phyloP scores from a whole-genome alignment of 2,797 vertebrate genomes.

The Eleutherodactylus coqui region DNA sequence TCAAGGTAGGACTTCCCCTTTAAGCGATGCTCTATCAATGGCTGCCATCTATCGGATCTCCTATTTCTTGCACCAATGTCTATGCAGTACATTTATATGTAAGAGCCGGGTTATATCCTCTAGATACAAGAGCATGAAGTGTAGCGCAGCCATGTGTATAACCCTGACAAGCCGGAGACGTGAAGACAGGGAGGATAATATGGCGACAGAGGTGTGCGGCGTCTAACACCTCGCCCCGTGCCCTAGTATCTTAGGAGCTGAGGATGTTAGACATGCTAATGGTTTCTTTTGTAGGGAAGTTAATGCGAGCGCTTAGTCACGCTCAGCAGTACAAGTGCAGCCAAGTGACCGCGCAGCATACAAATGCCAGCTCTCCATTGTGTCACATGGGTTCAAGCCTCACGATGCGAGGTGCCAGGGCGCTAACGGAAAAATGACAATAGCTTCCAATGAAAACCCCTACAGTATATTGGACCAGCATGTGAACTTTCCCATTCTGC shows the following conservation, averaged over 20 bases:
- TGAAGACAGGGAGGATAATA: background rate
- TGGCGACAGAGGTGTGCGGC: background rate
- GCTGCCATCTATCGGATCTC: background rate
- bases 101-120: background rate
- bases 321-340: background rate
- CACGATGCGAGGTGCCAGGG: background rate
- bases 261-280: conserved; percentile 1
- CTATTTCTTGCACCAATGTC: background rate
- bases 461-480: no score
- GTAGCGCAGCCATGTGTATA: background rate
- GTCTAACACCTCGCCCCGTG: background rate
- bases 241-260: background rate
- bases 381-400: background rate
- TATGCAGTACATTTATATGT: background rate
- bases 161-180: background rate
- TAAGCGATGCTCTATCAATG: no score
- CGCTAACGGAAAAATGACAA: background rate
- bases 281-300: background rate
- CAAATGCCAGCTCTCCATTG: background rate
- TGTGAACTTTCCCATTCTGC: no score
- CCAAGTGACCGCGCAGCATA: background rate
- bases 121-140: background rate
- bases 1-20: no score
- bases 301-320: background rate
- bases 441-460: background rate